Evolutionary conservation across 2,113 vertebrate genomes (phyloP).

Genomic region (Mus pahari): DNA sequence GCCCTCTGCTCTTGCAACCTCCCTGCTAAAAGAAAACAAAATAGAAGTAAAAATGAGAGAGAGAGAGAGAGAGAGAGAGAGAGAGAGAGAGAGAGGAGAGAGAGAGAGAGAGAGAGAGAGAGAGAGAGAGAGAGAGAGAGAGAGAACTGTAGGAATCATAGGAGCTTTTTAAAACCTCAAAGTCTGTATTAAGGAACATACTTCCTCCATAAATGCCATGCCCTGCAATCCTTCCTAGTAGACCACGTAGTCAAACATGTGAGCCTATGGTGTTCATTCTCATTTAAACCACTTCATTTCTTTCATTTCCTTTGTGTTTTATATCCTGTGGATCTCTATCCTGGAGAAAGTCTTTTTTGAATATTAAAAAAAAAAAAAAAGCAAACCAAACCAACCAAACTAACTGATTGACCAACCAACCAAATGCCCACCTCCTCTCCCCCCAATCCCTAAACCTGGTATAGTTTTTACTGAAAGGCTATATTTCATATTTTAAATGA

Average conservation of each 20-base stretch:
- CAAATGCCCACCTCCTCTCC: no score
- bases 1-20: no score
- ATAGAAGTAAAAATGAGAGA: no score
- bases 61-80: no score
- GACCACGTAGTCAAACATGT: neutral
- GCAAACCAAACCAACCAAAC: neutral
- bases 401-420: neutral
- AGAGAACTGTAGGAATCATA: neutral
- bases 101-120: neutral
- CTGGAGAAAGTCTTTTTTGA: neutral
- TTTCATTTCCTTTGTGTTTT: neutral
- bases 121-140: no score
- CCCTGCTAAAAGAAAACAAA: no score
- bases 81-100: no score
- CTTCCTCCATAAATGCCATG: neutral
- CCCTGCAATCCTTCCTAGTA: neutral
- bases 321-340: neutral
- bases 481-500: neutral
- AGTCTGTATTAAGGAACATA: neutral
- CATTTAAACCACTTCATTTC: neutral
- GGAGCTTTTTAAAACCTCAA: no score
- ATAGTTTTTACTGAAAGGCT: neutral
- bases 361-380: neutral
- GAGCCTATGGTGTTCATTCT: neutral
- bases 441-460: neutral